A percentile compares a stretch with the other conserved stretches of the same genome.
phyloP scores from a whole-genome alignment of 2,113 vertebrate species.

The Labrus mixtus region DNA sequence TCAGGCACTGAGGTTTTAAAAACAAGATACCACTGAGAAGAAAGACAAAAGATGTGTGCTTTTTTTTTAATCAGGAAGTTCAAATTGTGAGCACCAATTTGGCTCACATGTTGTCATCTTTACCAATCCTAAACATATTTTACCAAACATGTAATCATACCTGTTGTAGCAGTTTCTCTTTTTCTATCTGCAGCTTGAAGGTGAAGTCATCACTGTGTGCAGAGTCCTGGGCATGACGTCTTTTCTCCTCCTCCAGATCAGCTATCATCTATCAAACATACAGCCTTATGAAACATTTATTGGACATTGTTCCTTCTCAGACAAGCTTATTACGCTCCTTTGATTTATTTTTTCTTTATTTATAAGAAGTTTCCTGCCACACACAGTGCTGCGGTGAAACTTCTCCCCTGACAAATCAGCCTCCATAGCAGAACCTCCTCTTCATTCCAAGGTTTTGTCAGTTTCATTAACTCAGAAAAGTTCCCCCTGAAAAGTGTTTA shows the following conservation, averaged over 20 bases:
- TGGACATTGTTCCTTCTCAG: neutral
- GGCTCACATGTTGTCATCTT: neutral
- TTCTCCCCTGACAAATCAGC: neutral
- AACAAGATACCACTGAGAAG: conserved; percentile 6
- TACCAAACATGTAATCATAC: conserved; percentile 69
- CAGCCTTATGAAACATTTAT: neutral
- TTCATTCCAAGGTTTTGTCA: neutral
- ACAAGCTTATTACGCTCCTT: neutral
- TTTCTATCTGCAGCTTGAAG: conserved; percentile 93
- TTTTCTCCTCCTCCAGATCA: conserved; percentile 94
- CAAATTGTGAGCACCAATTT: neutral
- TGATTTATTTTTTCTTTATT: neutral
- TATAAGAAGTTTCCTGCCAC: neutral
- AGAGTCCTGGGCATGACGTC: conserved; percentile 88
- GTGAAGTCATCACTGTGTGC: conserved; percentile 93
- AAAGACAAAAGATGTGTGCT: neutral
- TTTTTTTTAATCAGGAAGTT: conserved; percentile 13
- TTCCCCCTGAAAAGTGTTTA: neutral
- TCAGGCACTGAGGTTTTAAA: conserved; percentile 22
- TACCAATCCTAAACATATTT: neutral
- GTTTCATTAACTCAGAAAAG: neutral
- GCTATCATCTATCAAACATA: conserved; percentile 88
- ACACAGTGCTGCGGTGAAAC: neutral
- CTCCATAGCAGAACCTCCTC: neutral
- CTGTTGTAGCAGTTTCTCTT: conserved; percentile 94